These are phyloP conservation scores for Myioborus miniatus DNA, from an alignment of 2,797 vertebrate species.

Conservation along the genomic window DNA sequence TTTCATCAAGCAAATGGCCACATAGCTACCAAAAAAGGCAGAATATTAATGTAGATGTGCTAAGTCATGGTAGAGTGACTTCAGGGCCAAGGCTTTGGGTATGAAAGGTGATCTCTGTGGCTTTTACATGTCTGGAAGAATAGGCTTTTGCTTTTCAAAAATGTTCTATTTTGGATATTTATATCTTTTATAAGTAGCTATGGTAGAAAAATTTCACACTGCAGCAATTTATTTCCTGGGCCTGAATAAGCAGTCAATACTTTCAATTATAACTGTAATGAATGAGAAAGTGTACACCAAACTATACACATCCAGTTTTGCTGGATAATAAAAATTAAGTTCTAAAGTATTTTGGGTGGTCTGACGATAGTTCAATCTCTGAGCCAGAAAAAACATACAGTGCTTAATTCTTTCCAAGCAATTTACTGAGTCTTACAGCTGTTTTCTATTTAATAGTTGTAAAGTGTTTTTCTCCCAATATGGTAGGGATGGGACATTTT, in stretches of 20 bases:
- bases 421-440: conserved; percentile 10
- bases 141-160: neutral
- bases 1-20: neutral
- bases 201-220: neutral
- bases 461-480: neutral
- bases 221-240: neutral
- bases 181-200: neutral
- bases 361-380: neutral
- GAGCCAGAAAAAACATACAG: neutral
- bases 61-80: neutral
- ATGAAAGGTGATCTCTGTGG: neutral
- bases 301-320: neutral
- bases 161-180: neutral
- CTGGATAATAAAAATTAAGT: conserved; percentile 7
- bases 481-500: neutral
- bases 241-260: neutral
- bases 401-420: neutral
- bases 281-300: neutral
- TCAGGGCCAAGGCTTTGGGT: neutral
- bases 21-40: neutral
- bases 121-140: neutral
- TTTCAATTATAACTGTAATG: neutral
- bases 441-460: neutral
- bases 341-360: conserved; percentile 5
- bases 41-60: neutral